Conservation (phyloP, 2,797 vertebrate species). For the Gobio occitaniae region DNA sequence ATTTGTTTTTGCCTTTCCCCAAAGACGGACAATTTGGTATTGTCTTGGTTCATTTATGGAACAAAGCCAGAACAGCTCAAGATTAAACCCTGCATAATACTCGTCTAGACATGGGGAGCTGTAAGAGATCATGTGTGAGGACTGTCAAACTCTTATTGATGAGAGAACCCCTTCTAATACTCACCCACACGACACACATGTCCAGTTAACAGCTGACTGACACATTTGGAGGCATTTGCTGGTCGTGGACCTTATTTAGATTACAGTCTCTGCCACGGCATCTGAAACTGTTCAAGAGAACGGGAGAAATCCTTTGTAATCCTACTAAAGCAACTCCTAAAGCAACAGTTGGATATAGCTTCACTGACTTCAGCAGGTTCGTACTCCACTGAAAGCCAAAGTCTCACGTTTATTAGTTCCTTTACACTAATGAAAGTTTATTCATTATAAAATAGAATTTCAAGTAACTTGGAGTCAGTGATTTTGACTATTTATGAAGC, state of each 20-base stretch:
- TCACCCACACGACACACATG: slow-evolving; percentile 58
- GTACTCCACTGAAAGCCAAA: neutral
- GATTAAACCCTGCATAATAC: slow-evolving; percentile 78
- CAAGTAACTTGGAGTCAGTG: neutral
- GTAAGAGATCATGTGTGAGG: slow-evolving; percentile 72
- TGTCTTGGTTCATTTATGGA: slow-evolving; percentile 70
- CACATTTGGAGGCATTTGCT: slow-evolving; percentile 50
- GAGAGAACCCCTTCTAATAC: slow-evolving; percentile 37
- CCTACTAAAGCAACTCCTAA: neutral
- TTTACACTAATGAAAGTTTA: neutral
- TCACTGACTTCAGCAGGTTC: neutral
- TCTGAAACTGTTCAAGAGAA: neutral
- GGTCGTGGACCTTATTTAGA: neutral
- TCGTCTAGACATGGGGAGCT: slow-evolving; percentile 79
- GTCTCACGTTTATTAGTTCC: neutral
- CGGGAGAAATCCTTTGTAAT: neutral
- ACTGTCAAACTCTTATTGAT: slow-evolving; percentile 69
- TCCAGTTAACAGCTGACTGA: slow-evolving; percentile 69
- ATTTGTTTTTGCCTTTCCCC: slow-evolving; percentile 47
- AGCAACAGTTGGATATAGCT: neutral
- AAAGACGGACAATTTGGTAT: slow-evolving; percentile 68
- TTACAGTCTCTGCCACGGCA: neutral
- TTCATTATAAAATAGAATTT: neutral
- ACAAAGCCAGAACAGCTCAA: slow-evolving; percentile 55
- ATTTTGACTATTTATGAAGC: slow-evolving; percentile 21